Evolutionary conservation across 2,888 invertebrate genomes (phyloP), one percentile per base, ranked within the genome.

Genomic region (Eupithecia vulgata): DNA sequence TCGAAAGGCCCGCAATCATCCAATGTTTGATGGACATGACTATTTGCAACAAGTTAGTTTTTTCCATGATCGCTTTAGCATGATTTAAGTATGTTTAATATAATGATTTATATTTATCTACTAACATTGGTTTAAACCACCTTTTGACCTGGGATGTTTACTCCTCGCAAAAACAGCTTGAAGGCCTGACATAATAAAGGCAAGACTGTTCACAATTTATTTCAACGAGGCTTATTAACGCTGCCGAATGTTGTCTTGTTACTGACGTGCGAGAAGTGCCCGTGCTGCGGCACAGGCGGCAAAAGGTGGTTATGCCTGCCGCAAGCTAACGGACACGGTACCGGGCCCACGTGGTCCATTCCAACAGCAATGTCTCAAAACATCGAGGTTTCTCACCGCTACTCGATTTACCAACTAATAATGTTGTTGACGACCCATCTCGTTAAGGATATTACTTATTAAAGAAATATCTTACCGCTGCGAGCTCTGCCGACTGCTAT

Each of bases 401-500:
- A 96, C 81, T 96, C 95, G 95, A 91, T 96, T 94, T 91, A 96
- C 89, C 95, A n/a, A n/a, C n/a, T n/a, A n/a, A n/a, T n/a, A n/a
- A n/a, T n/a, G 95, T 95, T 96, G 95, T 93, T 96, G 2, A 1
- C 30, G 30, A 30, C 2, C 30, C 30, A 30, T 30, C 40, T 13
- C 40, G 13, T 13, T 40, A 12, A 4, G 5, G 8, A 57, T 57
- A 57, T 57, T 5, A 15, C 30, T 59, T 10, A 59, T 13, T 5
- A 25, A 8, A 25, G 25, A 13, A 12, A 25, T 10, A 1, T 52
- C 75, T 90, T 96, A 97, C 91, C 96, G 95, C 84, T 96, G 96
- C 81, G 96, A 95, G 95, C 91, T 96, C 94, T 91, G 96, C 90
- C 95, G 95, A 95, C 95, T 96, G 95, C 94, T 96, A 95, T 93